Percentiles rank a stretch among this genome's conserved stretches.
phyloP scores from a whole-genome alignment of 2,888 invertebrate genomes.

The Drosophila limbata region DNA sequence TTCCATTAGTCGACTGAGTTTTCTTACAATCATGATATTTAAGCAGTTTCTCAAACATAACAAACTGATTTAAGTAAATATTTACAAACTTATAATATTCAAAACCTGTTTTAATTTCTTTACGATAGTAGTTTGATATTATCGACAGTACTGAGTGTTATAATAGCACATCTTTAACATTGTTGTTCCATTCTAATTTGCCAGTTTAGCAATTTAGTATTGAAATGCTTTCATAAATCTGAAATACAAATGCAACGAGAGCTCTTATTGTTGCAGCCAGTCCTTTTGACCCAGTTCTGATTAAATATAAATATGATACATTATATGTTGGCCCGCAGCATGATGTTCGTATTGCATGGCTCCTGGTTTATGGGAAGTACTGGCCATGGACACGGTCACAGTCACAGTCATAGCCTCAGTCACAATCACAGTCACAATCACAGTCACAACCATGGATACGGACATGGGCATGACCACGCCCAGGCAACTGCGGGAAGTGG shows the following conservation, averaged over 20 bases:
- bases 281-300: constrained; percentile 34
- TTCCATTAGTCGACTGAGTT: no score
- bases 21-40: no score
- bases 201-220: not conserved
- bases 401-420: constrained; percentile 44
- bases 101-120: not conserved
- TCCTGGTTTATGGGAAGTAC: constrained; percentile 86
- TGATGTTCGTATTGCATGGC: constrained; percentile 92
- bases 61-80: not conserved
- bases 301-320: constrained; percentile 46
- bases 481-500: constrained; percentile 1
- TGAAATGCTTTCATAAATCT: constrained; percentile 4
- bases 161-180: not conserved
- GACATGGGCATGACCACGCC: constrained; percentile 19
- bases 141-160: not conserved
- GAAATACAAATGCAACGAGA: not conserved
- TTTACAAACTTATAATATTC: not conserved
- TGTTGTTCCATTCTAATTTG: not conserved
- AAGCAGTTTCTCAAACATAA: not conserved
- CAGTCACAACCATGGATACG: constrained; percentile 30
- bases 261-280: not conserved
- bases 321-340: constrained; percentile 85
- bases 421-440: constrained; percentile 27
- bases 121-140: not conserved
- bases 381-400: constrained; percentile 68